Evolutionary conservation across 1,140 invertebrate genomes (phyloP), one percentile per base, ranked within the genome.

Genomic region (Zaprionus vittiger): DNA sequence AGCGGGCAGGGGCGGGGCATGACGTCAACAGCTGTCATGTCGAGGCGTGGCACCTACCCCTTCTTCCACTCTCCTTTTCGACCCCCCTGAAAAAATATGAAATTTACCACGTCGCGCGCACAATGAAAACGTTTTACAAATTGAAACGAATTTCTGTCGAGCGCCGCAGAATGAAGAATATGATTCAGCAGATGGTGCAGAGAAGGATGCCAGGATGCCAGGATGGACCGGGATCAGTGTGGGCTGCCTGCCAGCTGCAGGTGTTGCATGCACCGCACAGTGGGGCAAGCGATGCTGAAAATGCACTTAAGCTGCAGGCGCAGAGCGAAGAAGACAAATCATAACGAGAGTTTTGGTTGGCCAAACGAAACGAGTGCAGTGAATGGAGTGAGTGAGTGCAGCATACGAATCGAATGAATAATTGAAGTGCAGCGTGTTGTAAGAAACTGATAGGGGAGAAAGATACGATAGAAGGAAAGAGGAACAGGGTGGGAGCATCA

Each of bases 21-120:
- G 70, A 61, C 76, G 80, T 84, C 80, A 87, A 80, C 83, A 86
- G 83, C 80, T 87, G 83, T 83, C 73, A 85, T 79, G 57, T 68
- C 82, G 65, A 56, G 64, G 63, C 52, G 34, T 68, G 71, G 82
- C 55, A 20, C 20, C 20, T 20, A 20, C 20, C 20, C 20, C 20
- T 20, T 20, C 20, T 20, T 22, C 20, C 20, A 22, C 20, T 22
- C 20, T 22, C 20, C 20, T 22, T 22, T 22, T 22, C 20, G 22
- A 15, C 52, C 9, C 15, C 2, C 22, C 41, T 52, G 64, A 41
- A 63, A 69, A 72, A 65, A 72, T 66, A 73, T 73, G 37, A 73
- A 61, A 63, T 76, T 62, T 61, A 34, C 57, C 56, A 60, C 64
- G 63, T 52, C 34, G 64, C 62, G 37, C 26, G 44, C 65, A 62